Evolutionary conservation across 2,888 invertebrate species (phyloP).

Genomic region (Heliconius hortense): DNA sequence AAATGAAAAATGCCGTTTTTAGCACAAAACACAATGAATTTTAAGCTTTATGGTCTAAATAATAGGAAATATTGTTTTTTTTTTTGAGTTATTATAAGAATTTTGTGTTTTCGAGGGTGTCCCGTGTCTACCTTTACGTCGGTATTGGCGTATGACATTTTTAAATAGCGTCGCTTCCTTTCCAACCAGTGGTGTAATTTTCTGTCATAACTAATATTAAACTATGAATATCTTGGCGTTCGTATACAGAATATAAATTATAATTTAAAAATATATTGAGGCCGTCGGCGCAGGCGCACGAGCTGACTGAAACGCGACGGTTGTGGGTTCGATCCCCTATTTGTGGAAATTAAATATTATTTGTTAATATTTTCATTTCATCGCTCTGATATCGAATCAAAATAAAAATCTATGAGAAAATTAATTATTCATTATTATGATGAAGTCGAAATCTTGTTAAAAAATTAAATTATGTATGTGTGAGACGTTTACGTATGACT

Average conservation of each 20-base stretch:
- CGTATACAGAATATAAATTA: slow-evolving; percentile 31
- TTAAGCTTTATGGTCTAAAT: slow-evolving; percentile 18
- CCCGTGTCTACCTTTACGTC: slow-evolving; percentile 62
- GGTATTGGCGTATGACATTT: slow-evolving; percentile 57
- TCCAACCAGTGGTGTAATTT: slow-evolving; percentile 49
- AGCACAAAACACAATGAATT: slow-evolving; percentile 24
- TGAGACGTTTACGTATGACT: slow-evolving; percentile 41
- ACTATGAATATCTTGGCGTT: slow-evolving; percentile 31
- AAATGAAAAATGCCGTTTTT: slow-evolving; percentile 23
- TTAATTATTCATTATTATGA: not conserved
- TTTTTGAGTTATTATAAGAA: slow-evolving; percentile 27
- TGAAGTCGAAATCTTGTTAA: not conserved
- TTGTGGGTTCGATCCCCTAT: no score
- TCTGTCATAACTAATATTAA: slow-evolving; percentile 49
- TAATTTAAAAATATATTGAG: slow-evolving; percentile 29
- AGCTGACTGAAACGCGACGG: no score
- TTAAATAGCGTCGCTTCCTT: slow-evolving; percentile 64
- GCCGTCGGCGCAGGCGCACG: not conserved
- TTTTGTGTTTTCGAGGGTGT: slow-evolving; percentile 52
- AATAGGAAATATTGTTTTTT: slow-evolving; percentile 32
- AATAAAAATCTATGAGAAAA: not conserved
- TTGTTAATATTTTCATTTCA: no score
- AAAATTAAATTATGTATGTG: not conserved
- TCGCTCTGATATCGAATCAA: not conserved
- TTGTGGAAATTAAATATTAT: no score